phyloP scores from a whole-genome alignment of 2,113 vertebrate species.

The Sander lucioperca region DNA sequence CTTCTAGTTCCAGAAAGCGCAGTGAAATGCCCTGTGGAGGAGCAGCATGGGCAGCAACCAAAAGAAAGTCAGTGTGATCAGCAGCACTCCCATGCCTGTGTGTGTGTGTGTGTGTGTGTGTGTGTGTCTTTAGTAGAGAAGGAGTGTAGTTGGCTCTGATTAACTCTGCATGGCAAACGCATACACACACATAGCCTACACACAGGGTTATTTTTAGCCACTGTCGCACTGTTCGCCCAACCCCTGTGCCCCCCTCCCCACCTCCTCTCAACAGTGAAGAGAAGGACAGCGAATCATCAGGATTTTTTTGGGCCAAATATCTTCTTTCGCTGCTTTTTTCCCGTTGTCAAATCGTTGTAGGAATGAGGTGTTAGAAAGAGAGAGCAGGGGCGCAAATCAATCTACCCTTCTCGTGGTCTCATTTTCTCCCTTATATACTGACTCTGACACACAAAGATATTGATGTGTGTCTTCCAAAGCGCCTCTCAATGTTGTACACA shows the following conservation, averaged over 20 bases:
- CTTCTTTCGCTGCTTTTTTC: neutral
- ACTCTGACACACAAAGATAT: constrained; percentile 22
- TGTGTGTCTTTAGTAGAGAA: constrained; percentile 35
- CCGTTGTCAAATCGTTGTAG: neutral
- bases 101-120: constrained; percentile 26
- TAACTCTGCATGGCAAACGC: constrained; percentile 49
- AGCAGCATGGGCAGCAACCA: constrained; percentile 58
- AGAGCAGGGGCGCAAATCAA: constrained; percentile 39
- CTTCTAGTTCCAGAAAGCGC: constrained; percentile 69
- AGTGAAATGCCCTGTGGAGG: constrained; percentile 77
- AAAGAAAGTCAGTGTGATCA: constrained; percentile 64
- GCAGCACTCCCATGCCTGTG: constrained; percentile 38
- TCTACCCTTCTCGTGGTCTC: constrained; percentile 10
- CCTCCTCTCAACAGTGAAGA: neutral
- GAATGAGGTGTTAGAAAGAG: constrained; percentile 22
- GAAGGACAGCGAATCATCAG: constrained; percentile 41
- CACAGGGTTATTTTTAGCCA: constrained; percentile 74
- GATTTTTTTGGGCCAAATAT: constrained; percentile 21
- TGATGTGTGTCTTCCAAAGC: constrained; percentile 34
- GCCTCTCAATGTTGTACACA: constrained; percentile 38
- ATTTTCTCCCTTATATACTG: constrained; percentile 12
- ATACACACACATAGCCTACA: constrained; percentile 51
- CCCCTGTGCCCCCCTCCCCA: constrained; percentile 12
- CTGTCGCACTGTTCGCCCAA: constrained; percentile 56
- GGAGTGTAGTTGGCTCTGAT: constrained; percentile 48